Conservation (phyloP, 1,140 invertebrate genomes). For the Monomorium pharaonis region DNA sequence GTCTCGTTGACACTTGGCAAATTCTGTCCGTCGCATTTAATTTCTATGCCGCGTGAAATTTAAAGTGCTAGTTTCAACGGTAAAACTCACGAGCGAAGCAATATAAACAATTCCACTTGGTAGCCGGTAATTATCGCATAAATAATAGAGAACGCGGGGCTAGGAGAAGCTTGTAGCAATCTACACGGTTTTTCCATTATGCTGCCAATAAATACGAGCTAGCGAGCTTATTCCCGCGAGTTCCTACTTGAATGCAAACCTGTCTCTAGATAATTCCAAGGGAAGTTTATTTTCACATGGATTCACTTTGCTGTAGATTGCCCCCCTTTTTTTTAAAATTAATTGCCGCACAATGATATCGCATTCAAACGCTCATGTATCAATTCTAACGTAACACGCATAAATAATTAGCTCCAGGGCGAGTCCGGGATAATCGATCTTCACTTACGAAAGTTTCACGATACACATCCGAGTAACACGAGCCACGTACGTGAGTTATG, state of each 20-base stretch:
- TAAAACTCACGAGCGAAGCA: neutral
- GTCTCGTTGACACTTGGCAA: neutral
- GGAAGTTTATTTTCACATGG: neutral
- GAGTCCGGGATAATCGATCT: neutral
- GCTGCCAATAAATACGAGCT: neutral
- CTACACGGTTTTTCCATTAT: conserved; percentile 4
- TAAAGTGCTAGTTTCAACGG: neutral
- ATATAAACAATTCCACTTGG: neutral
- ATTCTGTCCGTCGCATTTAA: neutral
- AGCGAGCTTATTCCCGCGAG: neutral
- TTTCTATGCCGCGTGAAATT: neutral
- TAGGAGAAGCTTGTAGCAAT: neutral
- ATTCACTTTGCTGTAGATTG: neutral
- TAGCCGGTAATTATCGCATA: neutral
- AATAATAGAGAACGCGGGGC: neutral
- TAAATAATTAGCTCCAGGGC: neutral
- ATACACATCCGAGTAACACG: neutral
- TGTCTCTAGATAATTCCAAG: neutral
- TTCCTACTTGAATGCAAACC: neutral
- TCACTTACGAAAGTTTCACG: neutral
- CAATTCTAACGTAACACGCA: too few relatives aligned
- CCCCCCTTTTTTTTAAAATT: neutral
- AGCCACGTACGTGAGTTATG: neutral
- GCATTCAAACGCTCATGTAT: neutral
- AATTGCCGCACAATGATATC: neutral